Evolutionary conservation across 2,113 vertebrate genomes (phyloP).

Genomic region (Myotis davidii): DNA sequence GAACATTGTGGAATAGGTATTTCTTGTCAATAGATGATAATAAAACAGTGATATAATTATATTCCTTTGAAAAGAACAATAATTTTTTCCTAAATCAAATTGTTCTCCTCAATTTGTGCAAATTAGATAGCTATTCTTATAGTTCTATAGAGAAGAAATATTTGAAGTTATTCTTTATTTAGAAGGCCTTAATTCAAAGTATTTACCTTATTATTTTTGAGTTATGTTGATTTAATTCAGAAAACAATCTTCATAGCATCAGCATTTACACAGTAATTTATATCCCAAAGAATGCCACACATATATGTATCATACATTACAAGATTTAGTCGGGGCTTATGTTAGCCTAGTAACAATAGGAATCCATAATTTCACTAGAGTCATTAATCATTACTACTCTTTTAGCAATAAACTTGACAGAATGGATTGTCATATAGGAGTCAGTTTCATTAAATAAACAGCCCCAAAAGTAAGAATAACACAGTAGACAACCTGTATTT

Average conservation of each 20-base stretch:
- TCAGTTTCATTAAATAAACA: slow-evolving; percentile 65
- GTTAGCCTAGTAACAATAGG: slow-evolving; percentile 58
- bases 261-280: slow-evolving; percentile 10
- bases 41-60: neutral
- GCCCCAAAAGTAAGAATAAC: neutral
- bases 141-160: neutral
- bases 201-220: neutral
- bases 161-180: neutral
- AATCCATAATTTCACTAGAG: slow-evolving; percentile 68
- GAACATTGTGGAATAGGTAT: neutral
- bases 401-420: slow-evolving; percentile 65
- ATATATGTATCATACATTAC: neutral
- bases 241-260: slow-evolving; percentile 5
- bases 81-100: neutral
- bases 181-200: neutral
- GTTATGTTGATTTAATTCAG: neutral
- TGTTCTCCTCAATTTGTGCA: neutral
- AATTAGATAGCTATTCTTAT: neutral
- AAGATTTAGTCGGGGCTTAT: slow-evolving; percentile 48
- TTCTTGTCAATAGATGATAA: neutral
- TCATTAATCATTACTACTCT: slow-evolving; percentile 64
- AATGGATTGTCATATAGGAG: slow-evolving; percentile 49
- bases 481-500: neutral
- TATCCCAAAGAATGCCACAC: neutral
- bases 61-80: neutral